Evolutionary conservation across 1,140 invertebrate genomes (phyloP).

Genomic region (Pristionchus pacificus): DNA sequence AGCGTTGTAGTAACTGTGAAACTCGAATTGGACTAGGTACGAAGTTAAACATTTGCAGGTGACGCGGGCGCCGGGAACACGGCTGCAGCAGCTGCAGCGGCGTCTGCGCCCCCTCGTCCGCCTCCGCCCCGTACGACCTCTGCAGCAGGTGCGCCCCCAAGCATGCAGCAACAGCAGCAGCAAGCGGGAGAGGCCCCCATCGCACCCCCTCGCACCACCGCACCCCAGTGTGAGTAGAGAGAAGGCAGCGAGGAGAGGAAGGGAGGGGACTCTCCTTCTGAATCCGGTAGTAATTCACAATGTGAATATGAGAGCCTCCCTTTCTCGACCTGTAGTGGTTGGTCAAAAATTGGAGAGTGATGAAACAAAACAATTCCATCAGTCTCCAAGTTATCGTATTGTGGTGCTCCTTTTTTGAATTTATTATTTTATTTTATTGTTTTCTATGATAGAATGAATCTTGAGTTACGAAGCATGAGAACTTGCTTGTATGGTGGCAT

Average conservation of each 20-base stretch:
- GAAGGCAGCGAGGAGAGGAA: background rate
- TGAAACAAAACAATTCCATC: constrained; percentile 3
- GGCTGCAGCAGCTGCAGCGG: background rate
- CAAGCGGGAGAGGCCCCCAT: constrained; percentile 17
- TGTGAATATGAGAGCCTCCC: constrained; percentile 1
- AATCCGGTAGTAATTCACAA: constrained; percentile 16
- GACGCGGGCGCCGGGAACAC: no score
- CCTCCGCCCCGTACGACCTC: constrained; percentile 25
- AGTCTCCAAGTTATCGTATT: constrained; percentile 12
- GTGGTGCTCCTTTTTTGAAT: no score
- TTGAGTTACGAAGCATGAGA: no score
- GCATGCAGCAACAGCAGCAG: background rate
- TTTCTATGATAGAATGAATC: no score
- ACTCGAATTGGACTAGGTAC: no score
- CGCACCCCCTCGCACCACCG: constrained; percentile 26
- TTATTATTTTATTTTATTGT: no score
- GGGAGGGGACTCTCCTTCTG: background rate
- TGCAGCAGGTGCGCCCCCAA: no score
- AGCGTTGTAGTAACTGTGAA: no score
- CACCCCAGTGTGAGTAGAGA: constrained; percentile 13
- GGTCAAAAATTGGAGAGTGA: constrained; percentile 2
- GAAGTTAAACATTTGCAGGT: no score
- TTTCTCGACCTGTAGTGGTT: constrained; percentile 12
- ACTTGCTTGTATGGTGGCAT: no score
- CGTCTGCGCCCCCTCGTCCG: background rate